Conservation (phyloP, 2,888 invertebrate genomes). For the Yponomeuta cagnagella region DNA sequence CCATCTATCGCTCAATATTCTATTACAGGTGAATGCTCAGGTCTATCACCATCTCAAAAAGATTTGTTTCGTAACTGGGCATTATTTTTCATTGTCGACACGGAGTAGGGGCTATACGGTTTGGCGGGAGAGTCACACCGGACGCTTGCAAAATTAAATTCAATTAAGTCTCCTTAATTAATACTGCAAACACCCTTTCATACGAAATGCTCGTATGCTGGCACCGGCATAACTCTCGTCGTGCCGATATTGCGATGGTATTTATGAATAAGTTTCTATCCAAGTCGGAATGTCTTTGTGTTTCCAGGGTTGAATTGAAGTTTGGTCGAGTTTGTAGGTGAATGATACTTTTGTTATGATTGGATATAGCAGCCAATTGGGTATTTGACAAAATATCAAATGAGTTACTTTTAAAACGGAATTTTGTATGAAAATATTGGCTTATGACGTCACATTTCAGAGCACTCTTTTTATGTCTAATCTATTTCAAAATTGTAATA, state of each 20-base stretch:
- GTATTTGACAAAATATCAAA: too few relatives aligned
- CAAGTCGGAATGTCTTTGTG: neutral
- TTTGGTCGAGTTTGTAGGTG: neutral
- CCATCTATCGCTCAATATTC: too few relatives aligned
- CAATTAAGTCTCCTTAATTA: conserved; percentile 65
- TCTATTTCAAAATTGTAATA: too few relatives aligned
- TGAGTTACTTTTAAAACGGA: too few relatives aligned
- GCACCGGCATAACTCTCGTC: neutral
- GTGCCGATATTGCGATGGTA: neutral
- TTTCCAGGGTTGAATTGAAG: neutral
- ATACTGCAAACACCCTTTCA: conserved; percentile 33
- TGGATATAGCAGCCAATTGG: too few relatives aligned
- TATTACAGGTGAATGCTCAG: too few relatives aligned
- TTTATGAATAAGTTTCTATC: neutral
- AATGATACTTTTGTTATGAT: neutral
- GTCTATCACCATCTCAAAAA: too few relatives aligned
- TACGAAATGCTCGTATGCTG: neutral
- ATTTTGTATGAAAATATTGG: too few relatives aligned
- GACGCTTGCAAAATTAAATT: conserved; percentile 60
- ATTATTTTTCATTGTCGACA: neutral
- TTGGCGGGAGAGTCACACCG: neutral
- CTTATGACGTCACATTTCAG: too few relatives aligned
- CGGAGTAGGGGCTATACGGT: neutral
- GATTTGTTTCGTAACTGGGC: too few relatives aligned
- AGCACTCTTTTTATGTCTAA: too few relatives aligned